phyloP scores from a whole-genome alignment of 2,888 invertebrate species.

The Hofmannophila pseudospretella region DNA sequence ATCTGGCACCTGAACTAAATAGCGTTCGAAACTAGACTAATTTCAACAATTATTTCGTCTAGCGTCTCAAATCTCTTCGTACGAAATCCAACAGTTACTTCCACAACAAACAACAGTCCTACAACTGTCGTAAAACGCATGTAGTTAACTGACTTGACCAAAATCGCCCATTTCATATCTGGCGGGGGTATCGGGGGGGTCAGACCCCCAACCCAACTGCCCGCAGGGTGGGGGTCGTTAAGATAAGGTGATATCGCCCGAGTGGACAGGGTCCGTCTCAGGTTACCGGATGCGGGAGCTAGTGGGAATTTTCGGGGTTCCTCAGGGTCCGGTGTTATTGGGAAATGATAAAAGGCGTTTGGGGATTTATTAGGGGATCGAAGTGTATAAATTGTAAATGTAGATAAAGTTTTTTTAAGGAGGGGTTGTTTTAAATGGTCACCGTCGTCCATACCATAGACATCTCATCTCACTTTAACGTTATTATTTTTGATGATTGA shows the following conservation, averaged over 20 bases:
- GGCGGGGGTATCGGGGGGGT: conserved; percentile 37
- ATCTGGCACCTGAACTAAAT: too few relatives aligned
- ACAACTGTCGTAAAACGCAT: conserved; percentile 48
- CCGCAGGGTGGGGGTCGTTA: conserved; percentile 46
- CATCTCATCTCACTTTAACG: too few relatives aligned
- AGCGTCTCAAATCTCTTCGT: neutral
- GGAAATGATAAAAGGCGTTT: conserved; percentile 10
- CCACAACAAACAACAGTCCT: conserved; percentile 21
- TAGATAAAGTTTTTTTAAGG: too few relatives aligned
- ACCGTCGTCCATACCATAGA: too few relatives aligned
- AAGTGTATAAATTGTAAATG: too few relatives aligned
- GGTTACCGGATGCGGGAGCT: conserved; percentile 51
- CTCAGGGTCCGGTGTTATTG: conserved; percentile 2
- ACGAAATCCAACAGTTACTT: conserved; percentile 23
- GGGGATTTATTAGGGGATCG: conserved; percentile 3
- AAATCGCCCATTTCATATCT: conserved; percentile 66
- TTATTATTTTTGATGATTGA: too few relatives aligned
- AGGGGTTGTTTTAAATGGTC: too few relatives aligned
- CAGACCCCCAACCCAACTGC: conserved; percentile 15
- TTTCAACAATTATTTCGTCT: too few relatives aligned
- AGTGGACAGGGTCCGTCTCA: conserved; percentile 53
- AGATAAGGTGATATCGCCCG: conserved; percentile 62
- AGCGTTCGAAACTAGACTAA: too few relatives aligned
- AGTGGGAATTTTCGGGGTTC: conserved; percentile 23
- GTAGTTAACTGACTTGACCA: conserved; percentile 51